Percentiles rank a stretch among this genome's conserved stretches.
phyloP scores from a whole-genome alignment of 1,140 invertebrate genomes.

The Pantala flavescens region DNA sequence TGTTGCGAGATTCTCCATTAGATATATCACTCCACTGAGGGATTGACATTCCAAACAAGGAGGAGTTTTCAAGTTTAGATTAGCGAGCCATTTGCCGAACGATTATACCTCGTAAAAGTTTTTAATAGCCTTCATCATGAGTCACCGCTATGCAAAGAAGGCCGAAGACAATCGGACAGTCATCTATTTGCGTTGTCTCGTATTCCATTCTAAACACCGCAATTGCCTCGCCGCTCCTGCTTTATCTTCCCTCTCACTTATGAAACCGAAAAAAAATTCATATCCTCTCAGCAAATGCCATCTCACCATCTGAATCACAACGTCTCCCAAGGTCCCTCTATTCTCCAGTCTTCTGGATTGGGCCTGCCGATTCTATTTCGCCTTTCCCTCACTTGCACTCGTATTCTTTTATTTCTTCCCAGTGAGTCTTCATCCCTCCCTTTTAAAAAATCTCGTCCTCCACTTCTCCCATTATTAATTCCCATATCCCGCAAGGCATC shows the following conservation, averaged over 20 bases:
- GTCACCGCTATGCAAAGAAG: too few relatives aligned
- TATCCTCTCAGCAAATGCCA: not conserved
- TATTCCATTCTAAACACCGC: not conserved
- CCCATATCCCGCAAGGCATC: not conserved
- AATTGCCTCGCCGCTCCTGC: not conserved
- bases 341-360: not conserved
- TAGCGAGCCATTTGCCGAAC: too few relatives aligned
- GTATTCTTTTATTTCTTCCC: conserved; percentile 4
- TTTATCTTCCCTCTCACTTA: not conserved
- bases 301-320: not conserved
- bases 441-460: not conserved
- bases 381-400: not conserved
- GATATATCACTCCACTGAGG: too few relatives aligned
- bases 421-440: not conserved
- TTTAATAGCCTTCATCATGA: too few relatives aligned
- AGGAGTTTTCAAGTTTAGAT: too few relatives aligned
- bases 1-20: too few relatives aligned
- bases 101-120: too few relatives aligned
- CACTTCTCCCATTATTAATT: not conserved
- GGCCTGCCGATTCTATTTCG: not conserved
- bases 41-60: too few relatives aligned
- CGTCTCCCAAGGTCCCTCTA: not conserved
- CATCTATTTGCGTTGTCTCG: not conserved
- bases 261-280: not conserved
- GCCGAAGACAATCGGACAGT: too few relatives aligned